Conservation (phyloP, 1,140 invertebrate genomes). For the Thaumatotibia leucotreta region DNA sequence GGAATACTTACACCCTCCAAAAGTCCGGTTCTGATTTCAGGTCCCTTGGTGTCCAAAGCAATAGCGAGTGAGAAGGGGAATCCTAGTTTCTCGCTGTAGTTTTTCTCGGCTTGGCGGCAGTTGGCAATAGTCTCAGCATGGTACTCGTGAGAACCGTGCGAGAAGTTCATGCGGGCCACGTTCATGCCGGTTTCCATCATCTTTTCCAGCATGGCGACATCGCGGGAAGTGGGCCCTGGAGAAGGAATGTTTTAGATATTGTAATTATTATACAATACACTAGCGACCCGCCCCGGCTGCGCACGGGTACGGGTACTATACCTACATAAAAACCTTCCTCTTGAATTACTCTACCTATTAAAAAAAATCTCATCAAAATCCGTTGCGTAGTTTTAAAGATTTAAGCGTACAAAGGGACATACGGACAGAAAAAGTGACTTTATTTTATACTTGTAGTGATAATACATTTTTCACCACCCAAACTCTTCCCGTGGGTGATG, state of each 20-base stretch:
- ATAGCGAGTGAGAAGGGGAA: conserved; percentile 93
- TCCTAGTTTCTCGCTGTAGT: conserved; percentile 85
- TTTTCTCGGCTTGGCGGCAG: conserved; percentile 89
- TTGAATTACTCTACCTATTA: too few relatives aligned
- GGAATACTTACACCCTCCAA: conserved; percentile 90
- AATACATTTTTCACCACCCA: too few relatives aligned
- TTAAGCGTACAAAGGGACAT: too few relatives aligned
- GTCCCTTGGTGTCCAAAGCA: conserved; percentile 97
- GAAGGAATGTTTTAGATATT: background rate
- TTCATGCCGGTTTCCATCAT: conserved; percentile 99
- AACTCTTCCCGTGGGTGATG: too few relatives aligned
- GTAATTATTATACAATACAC: too few relatives aligned
- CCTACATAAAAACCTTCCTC: too few relatives aligned
- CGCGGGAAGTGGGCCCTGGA: conserved; percentile 90
- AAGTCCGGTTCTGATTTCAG: conserved; percentile 97
- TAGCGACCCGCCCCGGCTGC: too few relatives aligned
- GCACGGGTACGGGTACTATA: too few relatives aligned
- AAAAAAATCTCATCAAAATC: too few relatives aligned
- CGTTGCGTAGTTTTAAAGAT: too few relatives aligned
- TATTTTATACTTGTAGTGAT: too few relatives aligned
- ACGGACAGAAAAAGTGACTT: too few relatives aligned
- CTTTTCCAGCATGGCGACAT: conserved; percentile 90
- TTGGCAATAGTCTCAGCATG: conserved; percentile 94
- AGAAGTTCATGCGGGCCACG: conserved; percentile 98
- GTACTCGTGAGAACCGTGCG: conserved; percentile 98